These are phyloP conservation scores for Gymnosoma rotundatum DNA, from an alignment of 2,888 invertebrate genomes.

Conservation along the genomic window DNA sequence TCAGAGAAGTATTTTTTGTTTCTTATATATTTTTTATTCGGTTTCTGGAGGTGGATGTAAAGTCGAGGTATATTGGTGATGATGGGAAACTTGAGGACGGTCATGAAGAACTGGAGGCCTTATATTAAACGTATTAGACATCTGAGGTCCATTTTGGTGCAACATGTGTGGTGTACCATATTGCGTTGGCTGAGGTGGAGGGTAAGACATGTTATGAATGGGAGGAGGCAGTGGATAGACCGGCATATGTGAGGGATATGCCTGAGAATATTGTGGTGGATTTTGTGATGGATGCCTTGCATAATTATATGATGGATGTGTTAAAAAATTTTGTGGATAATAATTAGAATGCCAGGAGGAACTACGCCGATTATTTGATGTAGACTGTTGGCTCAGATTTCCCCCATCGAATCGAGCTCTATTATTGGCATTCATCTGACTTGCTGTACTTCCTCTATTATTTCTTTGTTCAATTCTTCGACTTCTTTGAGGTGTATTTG, in stretches of 20 bases:
- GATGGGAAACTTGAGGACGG: slow-evolving; percentile 55
- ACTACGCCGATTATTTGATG: slow-evolving; percentile 73
- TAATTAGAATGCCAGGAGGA: slow-evolving; percentile 81
- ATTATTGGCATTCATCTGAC: slow-evolving; percentile 27
- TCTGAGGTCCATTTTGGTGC: slow-evolving; percentile 14
- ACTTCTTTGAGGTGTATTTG: slow-evolving; percentile 68
- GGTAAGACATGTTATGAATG: slow-evolving; percentile 39
- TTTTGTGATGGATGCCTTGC: slow-evolving; percentile 6
- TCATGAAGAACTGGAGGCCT: slow-evolving; percentile 50
- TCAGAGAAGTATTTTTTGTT: no score
- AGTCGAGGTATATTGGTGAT: slow-evolving; percentile 39
- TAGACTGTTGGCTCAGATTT: slow-evolving; percentile 38
- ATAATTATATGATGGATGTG: slow-evolving; percentile 18
- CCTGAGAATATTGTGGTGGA: slow-evolving; percentile 30
- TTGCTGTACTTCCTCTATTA: slow-evolving; percentile 39
- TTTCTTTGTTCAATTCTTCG: slow-evolving; percentile 67
- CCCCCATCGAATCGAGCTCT: slow-evolving; percentile 38
- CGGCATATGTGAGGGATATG: slow-evolving; percentile 44
- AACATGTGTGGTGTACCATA: slow-evolving; percentile 40
- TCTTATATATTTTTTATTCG: slow-evolving; percentile 42
- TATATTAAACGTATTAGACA: slow-evolving; percentile 42
- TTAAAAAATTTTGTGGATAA: slow-evolving; percentile 74
- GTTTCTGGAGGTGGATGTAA: slow-evolving; percentile 71
- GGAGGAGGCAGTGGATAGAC: slow-evolving; percentile 46
- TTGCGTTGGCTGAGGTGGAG: slow-evolving; percentile 44